phyloP scores from a whole-genome alignment of 2,113 vertebrate genomes.

The Pomatorhinus ruficollis region DNA sequence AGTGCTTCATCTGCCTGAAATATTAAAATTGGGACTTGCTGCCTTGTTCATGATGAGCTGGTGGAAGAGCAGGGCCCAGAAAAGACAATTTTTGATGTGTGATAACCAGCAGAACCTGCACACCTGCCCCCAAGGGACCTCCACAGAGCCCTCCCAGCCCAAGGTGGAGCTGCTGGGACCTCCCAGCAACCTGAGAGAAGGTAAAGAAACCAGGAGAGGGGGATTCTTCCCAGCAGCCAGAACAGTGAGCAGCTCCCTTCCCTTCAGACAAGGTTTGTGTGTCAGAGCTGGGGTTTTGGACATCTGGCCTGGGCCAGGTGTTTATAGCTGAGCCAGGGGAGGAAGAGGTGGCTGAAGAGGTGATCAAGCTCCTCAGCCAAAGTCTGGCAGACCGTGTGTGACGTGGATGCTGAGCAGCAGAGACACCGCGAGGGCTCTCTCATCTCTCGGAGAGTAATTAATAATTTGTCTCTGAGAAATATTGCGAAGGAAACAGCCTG shows the following conservation, averaged over 20 bases:
- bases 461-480: not conserved
- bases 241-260: not conserved
- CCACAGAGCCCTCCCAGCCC: not conserved
- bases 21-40: not conserved
- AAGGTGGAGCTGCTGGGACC: not conserved
- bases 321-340: not conserved
- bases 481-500: not conserved
- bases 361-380: not conserved
- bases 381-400: not conserved
- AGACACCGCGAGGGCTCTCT: not conserved
- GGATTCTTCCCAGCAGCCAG: not conserved
- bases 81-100: fast-evolving
- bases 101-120: not conserved
- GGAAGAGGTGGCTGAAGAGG: not conserved
- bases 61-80: not conserved
- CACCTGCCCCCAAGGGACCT: not conserved
- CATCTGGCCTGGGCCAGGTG: not conserved
- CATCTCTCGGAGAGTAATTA: not conserved
- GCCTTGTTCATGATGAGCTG: not conserved
- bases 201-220: not conserved
- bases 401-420: not conserved
- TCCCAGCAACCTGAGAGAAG: not conserved
- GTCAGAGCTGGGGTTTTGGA: not conserved
- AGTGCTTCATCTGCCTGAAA: not conserved
- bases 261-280: not conserved